These are phyloP conservation scores for Drosophila repletoides DNA, from an alignment of 1,140 invertebrate genomes.

Conservation along the genomic window DNA sequence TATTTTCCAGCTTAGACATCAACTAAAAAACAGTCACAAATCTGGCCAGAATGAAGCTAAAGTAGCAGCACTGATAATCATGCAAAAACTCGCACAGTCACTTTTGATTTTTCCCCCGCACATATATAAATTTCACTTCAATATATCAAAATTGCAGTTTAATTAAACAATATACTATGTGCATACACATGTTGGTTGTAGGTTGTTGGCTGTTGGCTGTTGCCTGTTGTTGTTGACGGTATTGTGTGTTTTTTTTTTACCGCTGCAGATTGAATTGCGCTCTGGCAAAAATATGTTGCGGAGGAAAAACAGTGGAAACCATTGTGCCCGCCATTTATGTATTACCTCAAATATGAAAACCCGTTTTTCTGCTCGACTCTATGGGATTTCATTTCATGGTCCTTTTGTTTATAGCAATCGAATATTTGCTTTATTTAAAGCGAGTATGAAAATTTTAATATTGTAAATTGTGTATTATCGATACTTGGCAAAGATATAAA, in stretches of 20 bases:
- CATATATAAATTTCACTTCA: too few species aligned
- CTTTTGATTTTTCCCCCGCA: too few species aligned
- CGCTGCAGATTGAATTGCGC: neutral
- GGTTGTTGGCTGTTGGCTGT: too few species aligned
- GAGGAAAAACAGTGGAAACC: neutral
- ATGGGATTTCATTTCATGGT: neutral
- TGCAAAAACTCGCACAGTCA: too few species aligned
- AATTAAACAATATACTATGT: slow-evolving; percentile 34
- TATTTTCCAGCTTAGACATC: too few species aligned
- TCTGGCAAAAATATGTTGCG: neutral
- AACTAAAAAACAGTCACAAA: too few species aligned
- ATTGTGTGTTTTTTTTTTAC: neutral
- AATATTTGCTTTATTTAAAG: neutral
- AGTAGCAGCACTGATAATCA: too few species aligned
- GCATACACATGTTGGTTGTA: slow-evolving; percentile 7
- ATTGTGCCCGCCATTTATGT: neutral
- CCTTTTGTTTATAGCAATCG: neutral
- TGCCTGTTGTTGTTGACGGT: slow-evolving; percentile 8
- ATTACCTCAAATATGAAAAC: neutral
- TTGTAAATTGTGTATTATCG: too few species aligned
- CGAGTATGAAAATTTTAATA: too few species aligned
- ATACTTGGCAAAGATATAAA: too few species aligned
- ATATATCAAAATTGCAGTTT: slow-evolving; percentile 31
- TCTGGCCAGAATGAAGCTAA: too few species aligned
- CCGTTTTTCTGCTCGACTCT: neutral